phyloP scores from a whole-genome alignment of 2,113 vertebrate species.

The Rafetus swinhoei region DNA sequence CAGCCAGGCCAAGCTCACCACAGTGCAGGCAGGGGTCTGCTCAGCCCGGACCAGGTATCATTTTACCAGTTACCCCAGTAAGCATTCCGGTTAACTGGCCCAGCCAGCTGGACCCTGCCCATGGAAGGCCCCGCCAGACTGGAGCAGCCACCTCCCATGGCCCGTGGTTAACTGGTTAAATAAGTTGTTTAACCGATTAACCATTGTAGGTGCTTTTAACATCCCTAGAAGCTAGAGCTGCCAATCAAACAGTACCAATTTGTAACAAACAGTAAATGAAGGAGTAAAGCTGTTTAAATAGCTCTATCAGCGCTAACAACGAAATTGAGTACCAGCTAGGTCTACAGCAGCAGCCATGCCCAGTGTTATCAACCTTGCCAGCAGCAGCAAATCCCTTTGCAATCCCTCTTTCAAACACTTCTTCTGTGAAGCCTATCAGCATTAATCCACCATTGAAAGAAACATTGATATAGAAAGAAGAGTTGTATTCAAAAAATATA shows the following conservation, averaged over 20 bases:
- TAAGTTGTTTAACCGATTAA: too few species aligned
- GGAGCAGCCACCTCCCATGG: too few species aligned
- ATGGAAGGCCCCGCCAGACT: too few species aligned
- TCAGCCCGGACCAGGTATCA: too few species aligned
- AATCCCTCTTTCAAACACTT: slow-evolving; percentile 73
- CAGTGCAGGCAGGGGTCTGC: too few species aligned
- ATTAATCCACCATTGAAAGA: slow-evolving; percentile 58
- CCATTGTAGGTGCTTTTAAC: too few species aligned
- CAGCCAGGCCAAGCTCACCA: too few species aligned
- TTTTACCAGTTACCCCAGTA: too few species aligned
- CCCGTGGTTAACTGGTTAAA: too few species aligned
- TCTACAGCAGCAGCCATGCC: slow-evolving; percentile 27
- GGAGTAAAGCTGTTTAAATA: slow-evolving; percentile 24
- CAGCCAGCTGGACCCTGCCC: too few species aligned
- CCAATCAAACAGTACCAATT: slow-evolving; percentile 65
- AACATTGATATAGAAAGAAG: slow-evolving; percentile 50
- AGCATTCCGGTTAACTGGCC: too few species aligned
- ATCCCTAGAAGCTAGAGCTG: slow-evolving; percentile 34
- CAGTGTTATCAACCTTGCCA: slow-evolving; percentile 68
- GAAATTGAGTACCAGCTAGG: slow-evolving; percentile 35
- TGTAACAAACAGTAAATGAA: slow-evolving; percentile 54
- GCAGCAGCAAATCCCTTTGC: slow-evolving; percentile 67
- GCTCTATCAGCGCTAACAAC: slow-evolving; percentile 2
- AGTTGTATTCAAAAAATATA: slow-evolving; percentile 49
- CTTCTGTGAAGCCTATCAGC: slow-evolving; percentile 63